Evolutionary conservation across 2,113 vertebrate species (phyloP).

Genomic region (Peucedramus taeniatus): DNA sequence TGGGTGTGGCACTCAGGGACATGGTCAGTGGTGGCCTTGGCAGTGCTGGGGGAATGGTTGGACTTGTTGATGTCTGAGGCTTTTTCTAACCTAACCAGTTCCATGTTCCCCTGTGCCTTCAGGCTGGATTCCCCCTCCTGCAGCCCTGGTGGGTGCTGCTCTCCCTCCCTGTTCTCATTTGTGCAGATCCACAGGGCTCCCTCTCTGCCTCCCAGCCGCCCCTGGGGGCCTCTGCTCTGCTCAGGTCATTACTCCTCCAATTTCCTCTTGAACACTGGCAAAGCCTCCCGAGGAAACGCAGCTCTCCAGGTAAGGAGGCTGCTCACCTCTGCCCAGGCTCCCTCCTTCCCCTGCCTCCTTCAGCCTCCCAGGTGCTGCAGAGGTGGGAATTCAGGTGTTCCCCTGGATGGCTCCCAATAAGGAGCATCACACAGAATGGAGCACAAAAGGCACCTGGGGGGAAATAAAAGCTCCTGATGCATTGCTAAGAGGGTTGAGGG

Average conservation of each 20-base stretch:
- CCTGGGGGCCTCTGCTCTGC: not conserved
- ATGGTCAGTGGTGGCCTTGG: not conserved
- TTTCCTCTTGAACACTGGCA: not conserved
- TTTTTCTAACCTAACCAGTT: not conserved
- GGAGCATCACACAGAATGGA: not conserved
- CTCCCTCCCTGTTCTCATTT: not conserved
- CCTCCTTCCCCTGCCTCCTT: not conserved
- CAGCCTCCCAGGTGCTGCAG: not conserved
- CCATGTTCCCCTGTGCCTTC: not conserved
- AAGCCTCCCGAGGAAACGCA: not conserved
- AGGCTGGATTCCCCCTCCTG: not conserved
- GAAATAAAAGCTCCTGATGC: not conserved
- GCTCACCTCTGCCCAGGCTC: not conserved
- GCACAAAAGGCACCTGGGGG: not conserved
- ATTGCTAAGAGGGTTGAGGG: not conserved
- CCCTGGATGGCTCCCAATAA: not conserved
- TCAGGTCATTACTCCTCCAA: not conserved
- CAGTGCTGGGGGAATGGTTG: not conserved
- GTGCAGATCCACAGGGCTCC: not conserved
- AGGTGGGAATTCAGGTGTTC: not conserved
- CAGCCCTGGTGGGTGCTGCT: not conserved
- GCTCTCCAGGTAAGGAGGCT: not conserved
- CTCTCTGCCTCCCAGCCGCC: not conserved
- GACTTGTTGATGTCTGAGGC: not conserved
- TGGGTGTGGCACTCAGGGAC: not conserved